Evolutionary conservation across 37 sponge, comb jelly and placozoan genomes (phyloP), one percentile per base, ranked within the genome.

Genomic region (Beroe forskalii): DNA sequence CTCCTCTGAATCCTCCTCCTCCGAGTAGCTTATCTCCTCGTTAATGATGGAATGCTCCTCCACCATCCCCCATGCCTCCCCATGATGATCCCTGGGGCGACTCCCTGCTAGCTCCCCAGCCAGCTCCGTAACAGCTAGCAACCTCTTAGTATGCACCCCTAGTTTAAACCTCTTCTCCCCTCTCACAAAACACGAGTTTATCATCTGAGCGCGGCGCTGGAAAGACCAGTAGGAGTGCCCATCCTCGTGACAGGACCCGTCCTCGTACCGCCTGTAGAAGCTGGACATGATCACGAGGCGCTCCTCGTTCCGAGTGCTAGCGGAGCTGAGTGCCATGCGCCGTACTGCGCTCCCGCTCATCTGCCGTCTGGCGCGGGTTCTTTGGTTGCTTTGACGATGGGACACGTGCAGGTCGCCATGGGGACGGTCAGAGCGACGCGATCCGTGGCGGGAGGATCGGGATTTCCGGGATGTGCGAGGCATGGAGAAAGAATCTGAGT

Each of bases 141-240:
- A 43, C 55, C 86, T 32, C 35, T 80, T 80, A 40, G 55, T 80
- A 24, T 80, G 86, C 14, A 80, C 86, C 19, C 86, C 86, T 27
- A 80, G 40, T 9, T 30, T 38, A 43, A 80, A 80, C 55, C 86
- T 80, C 48, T 48, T 28, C 25, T 22, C 30, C 4, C 24, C 66
- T 8, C 14, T 36, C 17, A 32, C 32, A 30, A 28, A 80, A 80
- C 86, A 80, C 24, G 86, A 44, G 55, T 80, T 80, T 22, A 80
- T 80, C 86, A 80, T 9, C 55, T 44, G 55, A 42, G 86, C 86
- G 40, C 86, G 43, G 27, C 86, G 86, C 30, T 80, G 86, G 86
- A 38, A 80, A 24, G 86, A 80, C 86, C 86, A 80, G 55, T 38
- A 80, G 86, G 86, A 80, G 31, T 80, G 86, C 6, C 55, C 55